These are phyloP conservation scores for Oceanodroma leucorhoa DNA, from an alignment of 2,797 vertebrate genomes.

Conservation along the genomic window DNA sequence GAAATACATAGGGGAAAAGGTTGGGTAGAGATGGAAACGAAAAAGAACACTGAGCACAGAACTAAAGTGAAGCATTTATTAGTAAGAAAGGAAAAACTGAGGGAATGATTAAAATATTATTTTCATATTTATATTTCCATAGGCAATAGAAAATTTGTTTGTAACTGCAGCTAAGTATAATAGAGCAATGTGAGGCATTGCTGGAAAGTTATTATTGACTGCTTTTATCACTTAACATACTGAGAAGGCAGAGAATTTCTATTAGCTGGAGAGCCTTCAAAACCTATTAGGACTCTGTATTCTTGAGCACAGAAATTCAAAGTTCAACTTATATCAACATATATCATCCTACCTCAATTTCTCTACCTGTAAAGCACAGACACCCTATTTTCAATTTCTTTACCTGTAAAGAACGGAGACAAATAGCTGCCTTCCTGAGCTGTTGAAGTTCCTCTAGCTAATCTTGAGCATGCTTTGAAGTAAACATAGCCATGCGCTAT, in stretches of 20 bases:
- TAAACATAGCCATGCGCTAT: background rate
- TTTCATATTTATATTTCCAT: background rate
- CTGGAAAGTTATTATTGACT: background rate
- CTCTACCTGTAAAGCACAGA: background rate
- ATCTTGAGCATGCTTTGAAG: background rate
- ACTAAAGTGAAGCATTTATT: background rate
- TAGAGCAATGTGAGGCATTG: background rate
- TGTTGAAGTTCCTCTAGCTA: background rate
- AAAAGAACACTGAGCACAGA: background rate
- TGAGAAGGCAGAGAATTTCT: background rate
- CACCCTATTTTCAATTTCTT: background rate
- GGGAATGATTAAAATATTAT: background rate
- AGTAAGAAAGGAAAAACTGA: background rate
- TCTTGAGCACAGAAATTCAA: background rate
- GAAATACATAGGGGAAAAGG: background rate
- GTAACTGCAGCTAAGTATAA: background rate
- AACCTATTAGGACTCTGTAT: background rate
- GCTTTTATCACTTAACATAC: background rate
- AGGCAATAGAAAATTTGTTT: background rate
- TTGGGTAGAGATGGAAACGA: background rate
- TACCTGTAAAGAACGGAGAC: background rate
- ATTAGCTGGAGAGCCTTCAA: background rate
- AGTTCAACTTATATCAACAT: background rate
- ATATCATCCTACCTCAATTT: background rate
- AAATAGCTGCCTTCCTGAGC: background rate